phyloP scores from a whole-genome alignment of 2,888 invertebrate genomes.

The Melolontha melolontha region DNA sequence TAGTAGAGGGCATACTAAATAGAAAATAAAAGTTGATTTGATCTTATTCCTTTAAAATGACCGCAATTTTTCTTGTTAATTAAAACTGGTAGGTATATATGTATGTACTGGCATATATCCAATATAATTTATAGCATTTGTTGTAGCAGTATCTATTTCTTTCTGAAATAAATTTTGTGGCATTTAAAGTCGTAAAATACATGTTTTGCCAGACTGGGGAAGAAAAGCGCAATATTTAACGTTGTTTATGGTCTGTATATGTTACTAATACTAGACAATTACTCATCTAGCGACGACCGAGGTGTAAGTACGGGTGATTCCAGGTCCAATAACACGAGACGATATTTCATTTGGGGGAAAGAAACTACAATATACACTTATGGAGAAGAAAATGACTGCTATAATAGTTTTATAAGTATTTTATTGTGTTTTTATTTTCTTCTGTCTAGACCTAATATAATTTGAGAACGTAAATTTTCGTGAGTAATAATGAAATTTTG shows the following conservation, averaged over 20 bases:
- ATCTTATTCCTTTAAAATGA: too few relatives aligned
- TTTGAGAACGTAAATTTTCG: neutral
- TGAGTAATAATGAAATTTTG: too few relatives aligned
- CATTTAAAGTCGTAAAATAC: constrained; percentile 4
- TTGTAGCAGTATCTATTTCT: too few relatives aligned
- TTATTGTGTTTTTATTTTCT: constrained; percentile 8
- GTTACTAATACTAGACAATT: constrained; percentile 5
- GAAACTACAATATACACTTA: constrained; percentile 21
- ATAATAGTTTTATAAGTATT: constrained; percentile 18
- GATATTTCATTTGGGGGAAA: constrained; percentile 10
- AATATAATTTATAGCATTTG: too few relatives aligned
- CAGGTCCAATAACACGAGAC: constrained; percentile 7
- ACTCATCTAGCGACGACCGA: constrained; percentile 1
- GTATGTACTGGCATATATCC: too few relatives aligned
- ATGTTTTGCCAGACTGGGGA: neutral
- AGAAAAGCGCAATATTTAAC: constrained; percentile 12
- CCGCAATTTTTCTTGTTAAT: too few relatives aligned
- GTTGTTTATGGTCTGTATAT: constrained; percentile 3
- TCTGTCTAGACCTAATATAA: constrained; percentile 22
- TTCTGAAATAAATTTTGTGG: neutral
- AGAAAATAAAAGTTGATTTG: too few relatives aligned
- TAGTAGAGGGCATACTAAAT: too few relatives aligned
- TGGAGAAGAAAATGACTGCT: constrained; percentile 13
- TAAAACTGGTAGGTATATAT: too few relatives aligned
- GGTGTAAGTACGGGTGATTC: constrained; percentile 1